phyloP scores from a whole-genome alignment of 1,140 invertebrate species.

The Drosophila quadrilineata region DNA sequence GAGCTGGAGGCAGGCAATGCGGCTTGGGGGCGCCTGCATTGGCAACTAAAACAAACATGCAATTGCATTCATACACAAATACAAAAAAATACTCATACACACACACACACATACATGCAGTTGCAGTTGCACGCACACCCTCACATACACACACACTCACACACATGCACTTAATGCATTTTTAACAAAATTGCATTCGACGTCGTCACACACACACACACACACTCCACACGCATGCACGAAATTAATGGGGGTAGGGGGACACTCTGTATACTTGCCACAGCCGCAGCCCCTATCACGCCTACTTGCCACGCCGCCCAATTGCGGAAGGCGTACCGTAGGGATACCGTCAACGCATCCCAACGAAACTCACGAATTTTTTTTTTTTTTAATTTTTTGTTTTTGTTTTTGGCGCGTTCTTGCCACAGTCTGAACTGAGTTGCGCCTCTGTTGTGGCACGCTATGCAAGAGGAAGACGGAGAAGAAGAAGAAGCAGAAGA shows the following conservation, averaged over 20 bases:
- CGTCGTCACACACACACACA: constrained; percentile 54
- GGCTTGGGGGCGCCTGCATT: constrained; percentile 47
- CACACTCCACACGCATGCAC: constrained; percentile 13
- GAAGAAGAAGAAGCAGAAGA: too few species aligned
- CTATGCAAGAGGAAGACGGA: too few species aligned
- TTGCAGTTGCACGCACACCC: constrained; percentile 31
- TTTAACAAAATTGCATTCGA: constrained; percentile 78
- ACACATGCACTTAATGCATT: constrained; percentile 74
- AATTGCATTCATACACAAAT: constrained; percentile 69
- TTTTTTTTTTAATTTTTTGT: too few species aligned
- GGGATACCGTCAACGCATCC: background rate
- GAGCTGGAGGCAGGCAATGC: background rate
- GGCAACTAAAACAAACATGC: constrained; percentile 78
- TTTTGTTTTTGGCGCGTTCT: too few species aligned
- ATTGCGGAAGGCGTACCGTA: background rate
- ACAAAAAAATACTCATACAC: constrained; percentile 32
- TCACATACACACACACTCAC: constrained; percentile 26
- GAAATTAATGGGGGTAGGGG: constrained; percentile 36
- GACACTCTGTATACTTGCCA: constrained; percentile 52
- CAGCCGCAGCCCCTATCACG: constrained; percentile 10
- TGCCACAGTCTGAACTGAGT: too few species aligned
- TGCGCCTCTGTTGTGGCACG: too few species aligned
- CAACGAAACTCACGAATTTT: too few species aligned
- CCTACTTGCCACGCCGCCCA: constrained; percentile 27
- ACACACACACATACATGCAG: constrained; percentile 17